These are phyloP conservation scores for Camelus dromedarius DNA, from an alignment of 2,113 vertebrate genomes.

Conservation along the genomic window DNA sequence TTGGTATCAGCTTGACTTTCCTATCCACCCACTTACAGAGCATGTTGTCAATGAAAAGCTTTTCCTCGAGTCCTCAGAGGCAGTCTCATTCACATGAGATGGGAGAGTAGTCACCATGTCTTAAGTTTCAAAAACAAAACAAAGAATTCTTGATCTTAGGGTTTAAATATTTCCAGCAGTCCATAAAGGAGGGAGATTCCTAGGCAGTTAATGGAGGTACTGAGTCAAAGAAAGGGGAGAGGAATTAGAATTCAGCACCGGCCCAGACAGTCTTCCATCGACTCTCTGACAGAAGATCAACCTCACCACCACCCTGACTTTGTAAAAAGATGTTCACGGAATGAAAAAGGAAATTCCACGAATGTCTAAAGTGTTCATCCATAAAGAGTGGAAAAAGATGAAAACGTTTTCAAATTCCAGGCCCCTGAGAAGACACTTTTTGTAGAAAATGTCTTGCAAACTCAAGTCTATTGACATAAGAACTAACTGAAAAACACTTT, in stretches of 20 bases:
- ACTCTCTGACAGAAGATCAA: not conserved
- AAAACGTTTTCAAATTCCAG: not conserved
- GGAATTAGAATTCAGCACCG: rapidly evolving
- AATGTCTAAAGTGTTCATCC: not conserved
- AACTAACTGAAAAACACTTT: not conserved
- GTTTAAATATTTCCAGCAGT: no score
- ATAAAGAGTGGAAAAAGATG: rapidly evolving
- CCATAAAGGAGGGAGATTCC: no score
- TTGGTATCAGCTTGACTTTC: not conserved
- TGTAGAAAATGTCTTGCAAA: not conserved
- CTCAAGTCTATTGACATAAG: not conserved
- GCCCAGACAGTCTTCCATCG: rapidly evolving
- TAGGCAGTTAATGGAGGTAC: not conserved
- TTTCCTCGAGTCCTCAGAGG: not conserved
- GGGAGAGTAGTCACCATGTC: rapidly evolving
- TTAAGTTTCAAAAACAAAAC: not conserved
- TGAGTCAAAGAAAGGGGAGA: not conserved
- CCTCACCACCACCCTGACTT: not conserved
- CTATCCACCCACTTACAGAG: not conserved
- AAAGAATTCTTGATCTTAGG: not conserved
- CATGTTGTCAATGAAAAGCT: no score
- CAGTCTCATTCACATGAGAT: rapidly evolving
- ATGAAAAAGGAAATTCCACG: not conserved
- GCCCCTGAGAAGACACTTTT: not conserved
- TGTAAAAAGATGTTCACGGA: not conserved